These are phyloP conservation scores for Leptoclinus maculatus DNA, from an alignment of 2,797 vertebrate genomes.

Conservation along the genomic window DNA sequence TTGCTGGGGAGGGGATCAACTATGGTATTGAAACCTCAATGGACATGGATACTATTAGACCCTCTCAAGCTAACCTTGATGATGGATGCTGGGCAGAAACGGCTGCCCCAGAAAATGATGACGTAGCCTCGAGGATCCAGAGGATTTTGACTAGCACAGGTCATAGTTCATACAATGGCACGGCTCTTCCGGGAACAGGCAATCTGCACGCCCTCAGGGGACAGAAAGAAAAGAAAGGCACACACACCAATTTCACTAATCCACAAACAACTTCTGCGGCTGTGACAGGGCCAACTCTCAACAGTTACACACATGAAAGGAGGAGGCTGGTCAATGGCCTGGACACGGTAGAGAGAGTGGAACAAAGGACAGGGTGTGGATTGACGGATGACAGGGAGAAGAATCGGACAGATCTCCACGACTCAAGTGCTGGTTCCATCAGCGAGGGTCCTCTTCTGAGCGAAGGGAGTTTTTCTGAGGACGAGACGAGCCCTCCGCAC, in stretches of 20 bases:
- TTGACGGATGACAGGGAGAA: conserved; percentile 12
- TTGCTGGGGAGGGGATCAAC: conserved; percentile 88
- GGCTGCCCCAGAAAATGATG: conserved; percentile 56
- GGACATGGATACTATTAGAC: conserved; percentile 71
- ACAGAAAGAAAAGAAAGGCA: conserved; percentile 62
- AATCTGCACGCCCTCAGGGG: conserved; percentile 85
- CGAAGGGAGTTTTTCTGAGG: conserved; percentile 91
- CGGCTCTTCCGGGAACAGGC: conserved; percentile 86
- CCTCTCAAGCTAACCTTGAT: conserved; percentile 57
- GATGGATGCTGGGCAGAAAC: conserved; percentile 80
- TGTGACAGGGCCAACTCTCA: conserved; percentile 16
- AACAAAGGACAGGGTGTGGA: conserved; percentile 27
- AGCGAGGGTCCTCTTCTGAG: conserved; percentile 93
- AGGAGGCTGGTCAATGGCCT: conserved; percentile 44
- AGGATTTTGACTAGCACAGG: conserved; percentile 84
- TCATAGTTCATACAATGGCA: conserved; percentile 84
- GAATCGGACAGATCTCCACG: conserved; percentile 47
- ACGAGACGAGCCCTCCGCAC: conserved; percentile 83
- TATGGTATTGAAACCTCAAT: conserved; percentile 80
- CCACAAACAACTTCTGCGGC: conserved; percentile 31
- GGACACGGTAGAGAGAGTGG: conserved; percentile 36
- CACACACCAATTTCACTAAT: conserved; percentile 65
- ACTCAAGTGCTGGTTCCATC: conserved; percentile 90
- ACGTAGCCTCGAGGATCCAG: conserved; percentile 84
- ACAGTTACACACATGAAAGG: conserved; percentile 43